Base-by-base conservation (phyloP, 1,140 invertebrate species). In the Heliothis virescens region DNA sequence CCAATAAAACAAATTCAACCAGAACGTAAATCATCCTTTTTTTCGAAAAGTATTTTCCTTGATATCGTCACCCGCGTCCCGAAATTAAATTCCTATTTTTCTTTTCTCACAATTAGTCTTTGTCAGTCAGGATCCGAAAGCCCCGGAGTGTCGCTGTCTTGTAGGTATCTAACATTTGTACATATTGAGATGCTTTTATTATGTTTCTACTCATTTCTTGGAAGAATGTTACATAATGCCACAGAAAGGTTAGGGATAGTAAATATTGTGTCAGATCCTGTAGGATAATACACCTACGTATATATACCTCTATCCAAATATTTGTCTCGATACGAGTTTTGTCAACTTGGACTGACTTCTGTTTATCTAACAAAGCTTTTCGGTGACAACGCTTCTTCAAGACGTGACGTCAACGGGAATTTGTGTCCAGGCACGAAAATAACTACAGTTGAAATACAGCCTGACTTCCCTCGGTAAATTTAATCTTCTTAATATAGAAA, bases 31-130 rank as follows among this genome's bases (percentile, higher is more conserved):
- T 41, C 29, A 47, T 67, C 18, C 41, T 67, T 41, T 41, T 41
- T 41, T 41, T 41, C 34, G 34, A 9, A 41, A 9, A 41, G 34
- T 7, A 41, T 62, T 72, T 63, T 63, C 57, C 67, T 69, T 41
- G 47, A 79, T 63, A 73, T 63, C 47, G 57, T 53, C 67, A 55
- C 63, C 16, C 63, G 69, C 29, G 72, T 63, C 34, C 5, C 16
- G 52, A 74, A 80, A 80, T 80, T 80, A 75, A 80, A 80, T 67
- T 57, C 60, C 72, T 75, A 80, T 75, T 75, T 80, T 80, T 80
- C 79, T 80, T 67, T 59, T 11, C 16, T 52, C 52, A 41, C 67
- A 80, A 80, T 80, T 80, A 80, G 62, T 80, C 72, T 76, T n/a
- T 71, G 62, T 75, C 79, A 75, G 18, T 60, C 69, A 59, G 16